phyloP scores from a whole-genome alignment of 2,888 invertebrate species.

The Arrhopalites spinosus region DNA sequence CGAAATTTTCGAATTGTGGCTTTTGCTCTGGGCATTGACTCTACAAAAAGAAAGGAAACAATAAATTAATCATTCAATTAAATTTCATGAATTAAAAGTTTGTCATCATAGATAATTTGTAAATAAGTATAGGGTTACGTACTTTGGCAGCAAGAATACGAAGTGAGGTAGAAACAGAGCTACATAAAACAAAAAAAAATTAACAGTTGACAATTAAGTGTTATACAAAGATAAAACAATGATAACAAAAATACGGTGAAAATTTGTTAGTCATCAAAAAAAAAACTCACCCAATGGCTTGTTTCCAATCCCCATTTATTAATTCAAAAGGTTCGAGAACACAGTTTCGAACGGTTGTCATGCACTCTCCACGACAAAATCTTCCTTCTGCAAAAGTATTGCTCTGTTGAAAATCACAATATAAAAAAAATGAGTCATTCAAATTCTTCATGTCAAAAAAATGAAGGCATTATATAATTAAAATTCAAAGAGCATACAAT shows the following conservation, averaged over 20 bases:
- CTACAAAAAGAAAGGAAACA: slow-evolving; percentile 4
- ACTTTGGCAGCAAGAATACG: slow-evolving; percentile 25
- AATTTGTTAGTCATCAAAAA: too few relatives aligned
- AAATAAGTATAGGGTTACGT: background rate
- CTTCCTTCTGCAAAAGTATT: background rate
- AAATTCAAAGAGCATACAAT: background rate
- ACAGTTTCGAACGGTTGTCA: slow-evolving; percentile 16
- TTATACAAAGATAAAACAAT: too few relatives aligned
- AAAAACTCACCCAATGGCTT: too few relatives aligned
- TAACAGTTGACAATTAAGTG: too few relatives aligned
- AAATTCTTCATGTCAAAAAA: too few relatives aligned
- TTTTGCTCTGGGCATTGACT: slow-evolving; percentile 31
- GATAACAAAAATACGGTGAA: too few relatives aligned
- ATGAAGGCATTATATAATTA: background rate
- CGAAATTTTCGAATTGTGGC: slow-evolving; percentile 27
- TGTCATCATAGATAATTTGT: background rate
- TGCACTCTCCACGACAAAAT: slow-evolving; percentile 30
- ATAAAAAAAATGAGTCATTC: background rate
- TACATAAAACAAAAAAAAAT: too few relatives aligned
- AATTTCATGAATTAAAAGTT: background rate
- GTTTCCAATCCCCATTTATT: slow-evolving; percentile 32
- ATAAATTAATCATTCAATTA: background rate
- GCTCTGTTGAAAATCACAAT: slow-evolving; percentile 5
- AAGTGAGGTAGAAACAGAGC: slow-evolving; percentile 20
- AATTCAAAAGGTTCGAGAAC: slow-evolving; percentile 22